A percentile compares a stretch with the other conserved stretches of the same genome.
Conservation (phyloP, 2,797 vertebrate genomes). For the Poecilia velifera region DNA sequence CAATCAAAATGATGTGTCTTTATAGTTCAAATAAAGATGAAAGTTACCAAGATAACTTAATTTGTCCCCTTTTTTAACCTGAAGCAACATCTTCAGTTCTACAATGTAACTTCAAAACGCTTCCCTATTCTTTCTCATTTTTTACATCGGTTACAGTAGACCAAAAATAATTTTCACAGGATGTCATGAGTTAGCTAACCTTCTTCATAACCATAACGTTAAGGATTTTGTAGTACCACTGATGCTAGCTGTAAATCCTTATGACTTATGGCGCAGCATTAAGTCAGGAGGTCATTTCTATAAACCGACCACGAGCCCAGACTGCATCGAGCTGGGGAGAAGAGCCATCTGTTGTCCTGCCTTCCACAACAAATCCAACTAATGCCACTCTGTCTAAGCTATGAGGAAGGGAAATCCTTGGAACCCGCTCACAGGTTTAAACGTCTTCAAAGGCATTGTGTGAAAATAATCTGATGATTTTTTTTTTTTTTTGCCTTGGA, state of each 20-base stretch:
- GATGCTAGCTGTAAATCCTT: conserved; percentile 10
- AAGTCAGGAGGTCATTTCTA: conserved; percentile 50
- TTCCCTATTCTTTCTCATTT: neutral
- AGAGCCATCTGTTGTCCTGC: conserved; percentile 63
- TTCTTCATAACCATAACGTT: neutral
- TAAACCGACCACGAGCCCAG: conserved; percentile 56
- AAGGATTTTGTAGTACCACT: conserved; percentile 4
- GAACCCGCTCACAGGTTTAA: conserved; percentile 27
- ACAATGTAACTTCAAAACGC: neutral
- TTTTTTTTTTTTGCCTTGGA: neutral
- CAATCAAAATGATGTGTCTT: neutral
- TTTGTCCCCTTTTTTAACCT: neutral
- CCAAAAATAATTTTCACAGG: neutral
- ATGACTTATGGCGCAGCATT: conserved; percentile 14
- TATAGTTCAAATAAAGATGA: neutral
- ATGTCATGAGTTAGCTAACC: neutral
- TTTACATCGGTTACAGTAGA: neutral
- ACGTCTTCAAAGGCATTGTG: neutral
- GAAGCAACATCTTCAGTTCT: neutral
- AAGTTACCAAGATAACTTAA: neutral
- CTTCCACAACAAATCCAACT: conserved; percentile 66
- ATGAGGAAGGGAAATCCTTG: conserved; percentile 44
- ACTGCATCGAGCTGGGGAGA: conserved; percentile 48
- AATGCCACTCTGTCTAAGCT: conserved; percentile 61
- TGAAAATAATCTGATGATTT: neutral